Percentiles rank a stretch among this genome's conserved stretches.
These are phyloP conservation scores for Plagodis dolabraria DNA, from an alignment of 2,888 invertebrate species.

Conservation along the genomic window DNA sequence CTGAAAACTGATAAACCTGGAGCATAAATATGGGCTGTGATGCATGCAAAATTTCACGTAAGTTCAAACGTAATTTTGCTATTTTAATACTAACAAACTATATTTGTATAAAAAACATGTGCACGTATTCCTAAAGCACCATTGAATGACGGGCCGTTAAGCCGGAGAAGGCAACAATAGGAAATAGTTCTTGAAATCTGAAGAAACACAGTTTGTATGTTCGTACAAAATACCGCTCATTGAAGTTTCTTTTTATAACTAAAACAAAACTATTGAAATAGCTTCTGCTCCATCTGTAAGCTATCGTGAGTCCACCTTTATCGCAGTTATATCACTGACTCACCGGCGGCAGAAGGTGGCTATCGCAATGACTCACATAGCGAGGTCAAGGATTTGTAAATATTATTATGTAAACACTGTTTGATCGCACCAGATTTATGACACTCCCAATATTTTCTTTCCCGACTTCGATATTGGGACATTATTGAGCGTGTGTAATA, in stretches of 20 bases:
- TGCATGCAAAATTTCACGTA: too few species aligned
- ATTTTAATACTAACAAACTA: too few species aligned
- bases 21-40: too few species aligned
- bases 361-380: slow-evolving; percentile 42
- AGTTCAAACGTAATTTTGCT: too few species aligned
- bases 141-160: too few species aligned
- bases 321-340: slow-evolving; percentile 39
- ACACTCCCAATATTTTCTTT: neutral
- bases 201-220: too few species aligned
- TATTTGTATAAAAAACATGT: too few species aligned
- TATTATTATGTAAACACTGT: slow-evolving; percentile 41
- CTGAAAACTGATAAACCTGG: too few species aligned
- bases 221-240: neutral
- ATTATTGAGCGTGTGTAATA: too few species aligned
- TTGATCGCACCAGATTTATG: neutral
- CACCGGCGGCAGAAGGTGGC: slow-evolving; percentile 38
- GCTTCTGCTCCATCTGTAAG: slow-evolving; percentile 11
- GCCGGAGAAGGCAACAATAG: too few species aligned
- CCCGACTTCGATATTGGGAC: neutral
- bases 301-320: slow-evolving; percentile 22
- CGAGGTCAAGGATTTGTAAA: slow-evolving; percentile 54
- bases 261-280: neutral
- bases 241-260: neutral
- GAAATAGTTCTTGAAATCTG: too few species aligned
- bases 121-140: too few species aligned